Conservation (phyloP, 2,113 vertebrate genomes). For the Silurus meridionalis region DNA sequence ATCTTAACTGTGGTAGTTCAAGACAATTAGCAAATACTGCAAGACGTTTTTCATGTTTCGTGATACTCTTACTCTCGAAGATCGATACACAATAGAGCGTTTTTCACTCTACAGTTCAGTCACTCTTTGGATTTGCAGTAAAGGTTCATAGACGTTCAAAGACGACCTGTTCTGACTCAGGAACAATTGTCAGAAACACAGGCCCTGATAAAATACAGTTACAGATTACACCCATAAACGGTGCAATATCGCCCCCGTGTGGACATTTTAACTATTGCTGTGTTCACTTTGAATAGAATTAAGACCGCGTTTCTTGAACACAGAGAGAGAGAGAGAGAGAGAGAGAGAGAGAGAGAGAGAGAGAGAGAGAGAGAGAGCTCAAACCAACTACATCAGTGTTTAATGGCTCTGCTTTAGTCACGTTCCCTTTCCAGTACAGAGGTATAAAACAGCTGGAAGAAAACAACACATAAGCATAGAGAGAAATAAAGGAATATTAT, state of each 20-base stretch:
- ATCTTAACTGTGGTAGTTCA: neutral
- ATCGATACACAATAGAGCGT: neutral
- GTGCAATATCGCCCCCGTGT: constrained; percentile 49
- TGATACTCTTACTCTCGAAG: neutral
- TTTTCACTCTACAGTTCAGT: neutral
- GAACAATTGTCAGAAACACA: neutral
- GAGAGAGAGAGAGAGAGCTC: neutral
- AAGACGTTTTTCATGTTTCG: neutral
- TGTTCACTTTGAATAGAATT: neutral
- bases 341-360: too few relatives aligned
- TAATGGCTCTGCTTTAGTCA: constrained; percentile 26
- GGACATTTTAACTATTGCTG: neutral
- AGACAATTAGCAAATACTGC: neutral
- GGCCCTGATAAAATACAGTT: neutral
- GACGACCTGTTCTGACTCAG: neutral
- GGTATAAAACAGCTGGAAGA: constrained; percentile 35
- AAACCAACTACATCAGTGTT: neutral
- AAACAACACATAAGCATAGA: constrained; percentile 15
- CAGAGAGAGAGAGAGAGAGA: neutral
- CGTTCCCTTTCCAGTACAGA: constrained; percentile 25
- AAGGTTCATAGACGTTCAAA: neutral
- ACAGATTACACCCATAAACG: neutral
- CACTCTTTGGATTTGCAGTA: neutral
- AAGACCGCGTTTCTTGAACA: neutral
- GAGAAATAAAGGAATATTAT: neutral